Conservation (phyloP, 2,888 invertebrate genomes). For the Archips xylosteana region DNA sequence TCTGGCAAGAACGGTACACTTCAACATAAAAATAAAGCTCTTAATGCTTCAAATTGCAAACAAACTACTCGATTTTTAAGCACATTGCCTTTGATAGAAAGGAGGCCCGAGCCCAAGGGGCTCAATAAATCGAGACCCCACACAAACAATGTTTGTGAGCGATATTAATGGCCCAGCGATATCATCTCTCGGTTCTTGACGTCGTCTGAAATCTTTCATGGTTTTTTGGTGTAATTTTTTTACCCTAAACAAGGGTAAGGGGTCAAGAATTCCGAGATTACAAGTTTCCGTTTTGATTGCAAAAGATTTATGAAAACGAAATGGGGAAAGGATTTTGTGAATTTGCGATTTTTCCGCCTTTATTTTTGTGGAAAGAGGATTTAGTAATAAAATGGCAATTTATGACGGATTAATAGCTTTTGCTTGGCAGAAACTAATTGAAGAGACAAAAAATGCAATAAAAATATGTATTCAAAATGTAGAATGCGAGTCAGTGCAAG, state of each 20-base stretch:
- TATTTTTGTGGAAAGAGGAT: neutral
- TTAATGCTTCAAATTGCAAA: neutral
- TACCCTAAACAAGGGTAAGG: constrained; percentile 1
- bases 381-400: neutral
- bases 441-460: neutral
- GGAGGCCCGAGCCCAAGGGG: constrained; percentile 26
- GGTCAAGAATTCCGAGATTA: constrained; percentile 31
- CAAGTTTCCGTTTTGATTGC: constrained; percentile 26
- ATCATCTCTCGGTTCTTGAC: constrained; percentile 71
- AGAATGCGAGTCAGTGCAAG: too few species aligned
- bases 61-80: constrained; percentile 7
- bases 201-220: constrained; percentile 51
- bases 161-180: constrained; percentile 71
- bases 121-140: constrained; percentile 74
- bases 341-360: neutral
- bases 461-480: neutral
- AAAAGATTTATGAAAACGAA: constrained; percentile 34
- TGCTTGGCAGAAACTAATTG: neutral
- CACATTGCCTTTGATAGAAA: constrained; percentile 25
- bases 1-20: too few species aligned
- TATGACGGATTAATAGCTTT: neutral
- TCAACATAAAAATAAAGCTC: too few species aligned
- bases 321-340: neutral
- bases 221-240: constrained; percentile 15
- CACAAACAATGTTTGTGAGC: constrained; percentile 79